Base-by-base conservation (phyloP, 2,888 invertebrate genomes). In the Rhyacophila evoluta region DNA sequence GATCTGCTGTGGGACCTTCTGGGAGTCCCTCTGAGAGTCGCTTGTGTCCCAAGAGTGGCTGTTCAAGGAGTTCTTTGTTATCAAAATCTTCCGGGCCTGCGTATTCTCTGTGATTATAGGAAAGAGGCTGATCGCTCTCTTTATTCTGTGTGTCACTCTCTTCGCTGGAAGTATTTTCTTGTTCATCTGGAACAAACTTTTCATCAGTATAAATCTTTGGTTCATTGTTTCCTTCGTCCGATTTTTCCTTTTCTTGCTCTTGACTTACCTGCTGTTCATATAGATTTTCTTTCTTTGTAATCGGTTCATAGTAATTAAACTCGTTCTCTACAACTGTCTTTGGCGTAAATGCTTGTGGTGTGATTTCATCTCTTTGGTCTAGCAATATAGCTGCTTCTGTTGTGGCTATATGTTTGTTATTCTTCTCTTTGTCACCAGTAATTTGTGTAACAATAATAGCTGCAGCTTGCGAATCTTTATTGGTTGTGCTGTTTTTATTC, bases 121-220 rank as follows among this genome's bases (percentile, higher is more conserved):
- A 19, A 38, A 15, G 39, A 12, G 33, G 38, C 33, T 41, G 8
- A 25, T 72, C 41, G 74, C 41, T 41, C 75, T 81, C 78, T 72
- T 74, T 33, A 38, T 70, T 68, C 37, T 79, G 71, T 39, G 27
- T 28, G 27, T 77, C 68, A 39, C 68, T 72, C 25, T 75, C 38
- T 75, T 74, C 28, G 72, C 15, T 76, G 19, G 73, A 37, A 39
- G 36, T 37, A 76, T 80, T 75, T 74, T 73, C 69, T 68, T 75
- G 55, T 55, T 80, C 77, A 79, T 83, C 82, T 79, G 79, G 75
- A 80, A 81, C 77, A 81, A 81, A 79, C 75, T 78, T 77, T 55
- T 78, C 39, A 79, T 79, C 74, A 78, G 74, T 81, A 79, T 82
- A 69, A 11, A 71, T 75, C 68, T 12, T 41, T 10, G 71, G n/a